Conservation (phyloP, 2,797 vertebrate species). For the Phalanger gymnotis region DNA sequence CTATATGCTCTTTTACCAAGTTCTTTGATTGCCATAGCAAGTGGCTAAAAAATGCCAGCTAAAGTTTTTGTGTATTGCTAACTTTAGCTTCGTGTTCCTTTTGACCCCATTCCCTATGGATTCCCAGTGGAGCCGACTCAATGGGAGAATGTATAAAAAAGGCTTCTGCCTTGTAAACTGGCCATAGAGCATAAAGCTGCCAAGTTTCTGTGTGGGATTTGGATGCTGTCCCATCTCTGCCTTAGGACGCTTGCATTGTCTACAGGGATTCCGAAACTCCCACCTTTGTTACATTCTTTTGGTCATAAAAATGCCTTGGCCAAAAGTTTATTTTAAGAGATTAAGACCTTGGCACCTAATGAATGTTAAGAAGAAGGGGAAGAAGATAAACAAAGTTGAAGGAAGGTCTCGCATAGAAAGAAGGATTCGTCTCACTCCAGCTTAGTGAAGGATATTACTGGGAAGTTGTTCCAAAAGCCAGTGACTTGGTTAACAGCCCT, state of each 20-base stretch:
- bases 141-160: constrained; percentile 1
- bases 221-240: constrained; percentile 26
- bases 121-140: background rate
- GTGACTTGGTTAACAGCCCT: constrained; percentile 70
- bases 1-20: background rate
- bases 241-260: constrained; percentile 46
- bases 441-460: constrained; percentile 54
- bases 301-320: constrained; percentile 59
- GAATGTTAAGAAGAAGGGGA: constrained; percentile 55
- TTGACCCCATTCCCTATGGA: constrained; percentile 6
- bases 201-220: constrained; percentile 48
- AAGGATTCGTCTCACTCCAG: background rate
- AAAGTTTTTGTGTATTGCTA: background rate
- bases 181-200: constrained; percentile 23
- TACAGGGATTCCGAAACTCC: constrained; percentile 15
- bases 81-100: background rate
- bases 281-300: constrained; percentile 55
- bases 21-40: background rate
- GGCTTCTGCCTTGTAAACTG: background rate
- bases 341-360: constrained; percentile 56
- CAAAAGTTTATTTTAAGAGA: constrained; percentile 66
- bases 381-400: constrained; percentile 8
- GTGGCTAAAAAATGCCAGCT: background rate
- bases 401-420: constrained; percentile 15
- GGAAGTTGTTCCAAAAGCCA: constrained; percentile 69